These are phyloP conservation scores for Oikopleura albicans DNA, from an alignment of 23 tunicate species.

Conservation along the genomic window DNA sequence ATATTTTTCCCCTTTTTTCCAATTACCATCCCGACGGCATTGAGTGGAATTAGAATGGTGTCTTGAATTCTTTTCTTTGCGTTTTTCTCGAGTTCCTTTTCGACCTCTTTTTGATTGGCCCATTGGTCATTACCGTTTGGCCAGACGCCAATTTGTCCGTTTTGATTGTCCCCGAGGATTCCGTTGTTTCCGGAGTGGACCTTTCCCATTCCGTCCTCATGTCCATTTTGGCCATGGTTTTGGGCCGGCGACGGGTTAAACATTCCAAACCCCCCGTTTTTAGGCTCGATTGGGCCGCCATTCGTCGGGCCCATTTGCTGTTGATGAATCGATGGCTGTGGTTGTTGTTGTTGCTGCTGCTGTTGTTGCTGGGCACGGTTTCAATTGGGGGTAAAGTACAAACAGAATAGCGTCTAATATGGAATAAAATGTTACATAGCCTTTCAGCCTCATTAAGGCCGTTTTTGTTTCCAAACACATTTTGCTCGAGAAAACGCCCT, in stretches of 20 bases:
- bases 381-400: too few relatives aligned
- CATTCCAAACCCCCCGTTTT: too few relatives aligned
- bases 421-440: too few relatives aligned
- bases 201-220: not conserved
- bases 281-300: too few relatives aligned
- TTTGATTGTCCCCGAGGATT: not conserved
- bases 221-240: not conserved
- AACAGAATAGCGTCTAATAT: too few relatives aligned
- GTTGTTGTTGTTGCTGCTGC: too few relatives aligned
- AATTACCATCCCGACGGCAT: not conserved
- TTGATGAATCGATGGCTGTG: too few relatives aligned
- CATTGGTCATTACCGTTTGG: not conserved
- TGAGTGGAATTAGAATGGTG: not conserved
- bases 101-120: not conserved
- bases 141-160: not conserved
- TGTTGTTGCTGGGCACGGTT: too few relatives aligned
- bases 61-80: not conserved
- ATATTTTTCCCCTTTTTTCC: not conserved
- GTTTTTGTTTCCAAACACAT: too few relatives aligned
- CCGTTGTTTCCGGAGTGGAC: not conserved
- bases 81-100: not conserved
- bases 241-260: not conserved
- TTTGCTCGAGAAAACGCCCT: too few relatives aligned
- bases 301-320: too few relatives aligned
- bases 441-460: too few relatives aligned